These are phyloP conservation scores for Gerris lacustris DNA, from an alignment of 2,888 invertebrate species.

Conservation along the genomic window DNA sequence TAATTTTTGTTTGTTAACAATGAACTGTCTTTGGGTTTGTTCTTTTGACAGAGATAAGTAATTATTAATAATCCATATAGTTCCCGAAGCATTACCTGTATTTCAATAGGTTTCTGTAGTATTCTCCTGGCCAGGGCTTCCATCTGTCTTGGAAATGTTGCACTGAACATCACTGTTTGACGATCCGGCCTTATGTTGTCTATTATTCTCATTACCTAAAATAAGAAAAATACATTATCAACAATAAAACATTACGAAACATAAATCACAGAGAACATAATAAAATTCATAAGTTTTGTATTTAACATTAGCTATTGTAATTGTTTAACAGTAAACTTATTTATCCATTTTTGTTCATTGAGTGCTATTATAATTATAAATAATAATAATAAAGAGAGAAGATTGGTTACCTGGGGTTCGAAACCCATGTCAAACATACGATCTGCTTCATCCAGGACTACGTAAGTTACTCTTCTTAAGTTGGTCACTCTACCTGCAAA, in stretches of 20 bases:
- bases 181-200: conserved; percentile 93
- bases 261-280: neutral
- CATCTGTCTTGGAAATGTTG: conserved; percentile 98
- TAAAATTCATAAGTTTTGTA: neutral
- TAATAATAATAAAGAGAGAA: neutral
- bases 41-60: no score
- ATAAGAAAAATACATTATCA: conserved; percentile 9
- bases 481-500: conserved; percentile 41
- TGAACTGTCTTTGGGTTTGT: no score
- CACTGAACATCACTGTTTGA: conserved; percentile 97
- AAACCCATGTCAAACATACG: conserved; percentile 99
- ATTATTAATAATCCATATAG: no score
- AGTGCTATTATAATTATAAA: neutral
- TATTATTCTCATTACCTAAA: conserved; percentile 84
- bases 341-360: no score
- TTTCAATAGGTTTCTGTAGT: conserved; percentile 87
- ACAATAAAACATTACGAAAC: neutral
- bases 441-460: conserved; percentile 97
- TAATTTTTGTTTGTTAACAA: no score
- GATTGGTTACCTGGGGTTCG: conserved; percentile 70
- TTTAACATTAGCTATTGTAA: neutral
- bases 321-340: neutral
- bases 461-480: conserved; percentile 86
- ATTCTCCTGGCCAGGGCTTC: conserved; percentile 92
- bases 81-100: conserved; percentile 51